Evolutionary conservation across 37 sponge, comb jelly and placozoan species (phyloP), one percentile per base, ranked within the genome.

Genomic region (Crambe crambe): DNA sequence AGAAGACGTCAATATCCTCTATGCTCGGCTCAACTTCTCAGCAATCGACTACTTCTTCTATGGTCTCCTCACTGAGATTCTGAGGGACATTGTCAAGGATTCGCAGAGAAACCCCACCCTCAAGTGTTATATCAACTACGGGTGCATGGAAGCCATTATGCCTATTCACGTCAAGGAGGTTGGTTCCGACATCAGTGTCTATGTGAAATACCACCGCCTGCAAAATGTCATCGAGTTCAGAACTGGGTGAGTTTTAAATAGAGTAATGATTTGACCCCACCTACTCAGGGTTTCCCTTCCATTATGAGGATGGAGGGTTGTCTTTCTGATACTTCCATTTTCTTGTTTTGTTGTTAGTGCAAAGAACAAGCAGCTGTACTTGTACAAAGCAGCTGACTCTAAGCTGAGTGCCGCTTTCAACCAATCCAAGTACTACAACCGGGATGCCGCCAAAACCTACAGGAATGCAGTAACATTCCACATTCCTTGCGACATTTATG

Each of bases 171-270:
- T 57, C 12, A 32, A 42, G 58, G 32, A 60, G 2, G 27, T 57
- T 40, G 26, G 36, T 9, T 22, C 17, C 3, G 51, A 43, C 9
- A 25, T 68, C 38, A 25, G 31, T 1, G 69, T 67, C 37, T 58
- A 57, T 67, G 43, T 87, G 37, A 71, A 56, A 39, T 87, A 76
- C 35, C 82, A 75, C 56, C 70, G 76, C 17, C 40, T 87, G 5
- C 88, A 87, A 72, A 87, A 81, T 37, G 76, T 81, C 42, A 76
- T 87, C 25, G 88, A 87, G 60, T 87, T 87, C 83, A 68, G 82
- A 57, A 20, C 80, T 34, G 63, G n/a, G 86, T 80, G 62, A 76
- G 76, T 74, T 70, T 41, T 40, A 5, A 3, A 15, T 30, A 29
- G n/a, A n/a, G n/a, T n/a, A n/a, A n/a, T 54, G 18, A 54, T 54